Evolutionary conservation across 1,140 invertebrate genomes (phyloP).

Genomic region (Drosophila grimshawi): DNA sequence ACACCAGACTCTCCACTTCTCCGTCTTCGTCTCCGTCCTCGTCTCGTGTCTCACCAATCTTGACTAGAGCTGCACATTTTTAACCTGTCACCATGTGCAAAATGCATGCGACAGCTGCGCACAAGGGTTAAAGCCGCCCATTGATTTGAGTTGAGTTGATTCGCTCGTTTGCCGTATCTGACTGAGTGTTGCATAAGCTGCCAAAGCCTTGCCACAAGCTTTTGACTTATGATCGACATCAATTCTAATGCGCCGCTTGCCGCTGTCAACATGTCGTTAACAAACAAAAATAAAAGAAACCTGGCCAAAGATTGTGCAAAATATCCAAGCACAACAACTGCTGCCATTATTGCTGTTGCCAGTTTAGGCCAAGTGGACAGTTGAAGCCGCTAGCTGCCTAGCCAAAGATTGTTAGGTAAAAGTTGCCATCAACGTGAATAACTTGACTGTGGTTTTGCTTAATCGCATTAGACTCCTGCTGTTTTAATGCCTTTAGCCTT

Average conservation of each 20-base stretch:
- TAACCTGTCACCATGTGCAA: slow-evolving; percentile 63
- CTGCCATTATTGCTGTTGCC: slow-evolving; percentile 2
- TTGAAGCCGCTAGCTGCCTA: slow-evolving; percentile 23
- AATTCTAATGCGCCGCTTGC: slow-evolving; percentile 78
- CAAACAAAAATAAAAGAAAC: slow-evolving; percentile 49
- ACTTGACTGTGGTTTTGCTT: not conserved
- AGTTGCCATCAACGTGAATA: not conserved
- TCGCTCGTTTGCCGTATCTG: not conserved
- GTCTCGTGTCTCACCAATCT: not conserved
- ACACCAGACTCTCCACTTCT: slow-evolving; percentile 4
- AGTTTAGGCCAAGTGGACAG: slow-evolving; percentile 35
- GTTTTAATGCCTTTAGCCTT: not conserved
- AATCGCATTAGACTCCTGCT: not conserved
- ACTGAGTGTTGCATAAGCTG: slow-evolving; percentile 49
- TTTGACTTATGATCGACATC: slow-evolving; percentile 82
- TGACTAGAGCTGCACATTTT: slow-evolving; percentile 36
- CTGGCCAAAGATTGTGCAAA: slow-evolving; percentile 28
- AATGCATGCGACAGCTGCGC: slow-evolving; percentile 27
- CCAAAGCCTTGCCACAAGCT: slow-evolving; percentile 72
- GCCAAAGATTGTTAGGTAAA: not conserved
- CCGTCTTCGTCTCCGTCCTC: slow-evolving; percentile 12
- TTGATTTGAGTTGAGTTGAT: slow-evolving; percentile 31
- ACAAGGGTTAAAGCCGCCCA: slow-evolving; percentile 73
- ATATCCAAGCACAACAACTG: slow-evolving; percentile 25
- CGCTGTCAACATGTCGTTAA: slow-evolving; percentile 82